A percentile compares a stretch with the other conserved stretches of the same genome.
phyloP scores from a whole-genome alignment of 1,140 invertebrate genomes.

The Mylabris phalerata region DNA sequence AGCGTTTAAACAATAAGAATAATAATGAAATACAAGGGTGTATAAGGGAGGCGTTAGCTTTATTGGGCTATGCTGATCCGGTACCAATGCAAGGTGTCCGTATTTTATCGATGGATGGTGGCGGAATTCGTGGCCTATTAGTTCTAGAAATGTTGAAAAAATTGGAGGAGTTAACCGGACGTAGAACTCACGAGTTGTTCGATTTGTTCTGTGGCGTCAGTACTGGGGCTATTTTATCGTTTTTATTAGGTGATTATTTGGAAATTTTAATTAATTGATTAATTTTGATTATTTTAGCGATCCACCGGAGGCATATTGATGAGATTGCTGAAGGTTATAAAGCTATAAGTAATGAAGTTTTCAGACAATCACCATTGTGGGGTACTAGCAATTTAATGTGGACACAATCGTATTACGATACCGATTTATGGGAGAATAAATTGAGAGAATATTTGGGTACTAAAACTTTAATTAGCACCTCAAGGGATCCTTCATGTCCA shows the following conservation, averaged over 20 bases:
- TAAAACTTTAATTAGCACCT: conserved; percentile 58
- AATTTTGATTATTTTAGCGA: conserved; percentile 40
- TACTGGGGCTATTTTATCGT: conserved; percentile 74
- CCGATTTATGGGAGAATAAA: conserved; percentile 74
- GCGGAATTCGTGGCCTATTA: conserved; percentile 77
- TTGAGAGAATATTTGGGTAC: conserved; percentile 68
- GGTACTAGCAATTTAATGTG: conserved; percentile 75
- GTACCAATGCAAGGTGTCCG: conserved; percentile 66
- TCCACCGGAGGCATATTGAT: conserved; percentile 49
- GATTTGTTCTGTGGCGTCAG: conserved; percentile 91
- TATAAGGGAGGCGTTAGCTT: conserved; percentile 58
- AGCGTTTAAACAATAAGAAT: conserved; percentile 43
- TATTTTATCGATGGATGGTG: conserved; percentile 84
- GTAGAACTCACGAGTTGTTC: conserved; percentile 64
- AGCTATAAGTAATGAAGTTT: conserved; percentile 62
- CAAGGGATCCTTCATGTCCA: conserved; percentile 51
- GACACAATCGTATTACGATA: conserved; percentile 87
- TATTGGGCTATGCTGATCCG: conserved; percentile 69
- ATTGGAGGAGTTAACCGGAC: conserved; percentile 66
- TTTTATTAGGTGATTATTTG: conserved; percentile 50
- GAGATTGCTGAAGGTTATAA: conserved; percentile 62
- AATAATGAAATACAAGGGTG: conserved; percentile 39
- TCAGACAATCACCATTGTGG: conserved; percentile 60
- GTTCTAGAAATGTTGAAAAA: conserved; percentile 74
- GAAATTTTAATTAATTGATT: neutral